phyloP scores from a whole-genome alignment of 2,113 vertebrate genomes.

The Xiphophorus hellerii region DNA sequence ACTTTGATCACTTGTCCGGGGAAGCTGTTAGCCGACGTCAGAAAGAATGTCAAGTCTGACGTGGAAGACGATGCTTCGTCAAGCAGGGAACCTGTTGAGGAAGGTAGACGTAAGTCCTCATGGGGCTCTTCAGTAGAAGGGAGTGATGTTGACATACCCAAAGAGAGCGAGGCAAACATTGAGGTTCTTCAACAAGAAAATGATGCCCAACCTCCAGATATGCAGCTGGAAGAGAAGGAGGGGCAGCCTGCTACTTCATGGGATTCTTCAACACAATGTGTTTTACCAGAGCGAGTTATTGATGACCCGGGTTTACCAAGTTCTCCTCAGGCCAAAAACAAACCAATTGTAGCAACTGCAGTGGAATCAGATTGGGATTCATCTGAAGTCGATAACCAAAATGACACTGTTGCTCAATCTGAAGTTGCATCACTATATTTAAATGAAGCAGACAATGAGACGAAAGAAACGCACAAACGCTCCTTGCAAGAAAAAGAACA shows the following conservation, averaged over 20 bases:
- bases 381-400: conserved; percentile 39
- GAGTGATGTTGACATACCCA: conserved; percentile 33
- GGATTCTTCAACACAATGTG: conserved; percentile 48
- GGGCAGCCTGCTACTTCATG: conserved; percentile 14
- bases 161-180: conserved; percentile 19
- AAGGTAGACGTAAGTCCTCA: conserved; percentile 49
- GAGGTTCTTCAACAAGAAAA: conserved; percentile 23
- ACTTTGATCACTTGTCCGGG: conserved; percentile 16
- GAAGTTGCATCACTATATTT: neutral
- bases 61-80: conserved; percentile 27
- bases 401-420: conserved; percentile 10
- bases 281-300: conserved; percentile 18
- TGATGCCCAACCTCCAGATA: conserved; percentile 4
- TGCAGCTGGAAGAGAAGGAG: conserved; percentile 28
- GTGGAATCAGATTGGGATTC: conserved; percentile 63
- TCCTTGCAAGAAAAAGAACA: conserved; percentile 30
- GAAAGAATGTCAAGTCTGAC: conserved; percentile 9
- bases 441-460: neutral
- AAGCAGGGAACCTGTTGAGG: neutral
- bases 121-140: conserved; percentile 68
- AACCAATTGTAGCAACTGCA: neutral
- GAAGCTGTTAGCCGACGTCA: neutral
- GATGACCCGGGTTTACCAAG: conserved; percentile 4
- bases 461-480: conserved; percentile 5
- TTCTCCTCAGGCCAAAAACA: conserved; percentile 12